Evolutionary conservation across 2,797 vertebrate genomes (phyloP).

Genomic region (Thripadectes ignobilis): DNA sequence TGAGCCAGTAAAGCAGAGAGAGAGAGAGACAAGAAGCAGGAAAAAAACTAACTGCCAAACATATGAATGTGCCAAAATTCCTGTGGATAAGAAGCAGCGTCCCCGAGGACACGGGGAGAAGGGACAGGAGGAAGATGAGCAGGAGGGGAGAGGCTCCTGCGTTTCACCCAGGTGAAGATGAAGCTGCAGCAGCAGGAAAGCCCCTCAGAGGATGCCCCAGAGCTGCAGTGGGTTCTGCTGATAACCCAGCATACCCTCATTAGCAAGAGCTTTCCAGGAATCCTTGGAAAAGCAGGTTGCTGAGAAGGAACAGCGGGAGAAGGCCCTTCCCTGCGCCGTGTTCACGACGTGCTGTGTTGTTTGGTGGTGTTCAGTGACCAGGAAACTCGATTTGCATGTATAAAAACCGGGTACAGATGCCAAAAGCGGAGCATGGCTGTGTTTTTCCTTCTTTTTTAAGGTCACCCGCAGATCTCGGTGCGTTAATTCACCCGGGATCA

Average conservation of each 20-base stretch:
- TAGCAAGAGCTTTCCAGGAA: background rate
- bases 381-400: background rate
- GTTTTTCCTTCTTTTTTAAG: background rate
- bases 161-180: rapidly evolving
- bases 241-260: background rate
- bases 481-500: background rate
- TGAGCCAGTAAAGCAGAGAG: slow-evolving; percentile 27
- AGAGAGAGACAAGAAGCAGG: background rate
- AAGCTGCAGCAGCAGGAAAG: background rate
- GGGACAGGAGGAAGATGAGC: background rate
- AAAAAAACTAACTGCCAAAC: background rate
- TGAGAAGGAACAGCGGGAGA: background rate
- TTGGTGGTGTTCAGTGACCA: background rate
- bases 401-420: slow-evolving; percentile 14
- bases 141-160: background rate
- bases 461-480: background rate
- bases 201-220: background rate
- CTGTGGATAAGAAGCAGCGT: background rate
- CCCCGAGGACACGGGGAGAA: rapidly evolving
- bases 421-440: background rate
- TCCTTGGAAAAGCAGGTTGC: background rate
- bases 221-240: background rate
- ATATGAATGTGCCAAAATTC: slow-evolving; percentile 1
- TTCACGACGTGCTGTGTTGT: background rate
- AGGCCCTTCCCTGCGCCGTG: background rate